Percentiles rank a stretch among this genome's conserved stretches.
Evolutionary conservation across 1,140 invertebrate species (phyloP).

Genomic region (Coelopa frigida): DNA sequence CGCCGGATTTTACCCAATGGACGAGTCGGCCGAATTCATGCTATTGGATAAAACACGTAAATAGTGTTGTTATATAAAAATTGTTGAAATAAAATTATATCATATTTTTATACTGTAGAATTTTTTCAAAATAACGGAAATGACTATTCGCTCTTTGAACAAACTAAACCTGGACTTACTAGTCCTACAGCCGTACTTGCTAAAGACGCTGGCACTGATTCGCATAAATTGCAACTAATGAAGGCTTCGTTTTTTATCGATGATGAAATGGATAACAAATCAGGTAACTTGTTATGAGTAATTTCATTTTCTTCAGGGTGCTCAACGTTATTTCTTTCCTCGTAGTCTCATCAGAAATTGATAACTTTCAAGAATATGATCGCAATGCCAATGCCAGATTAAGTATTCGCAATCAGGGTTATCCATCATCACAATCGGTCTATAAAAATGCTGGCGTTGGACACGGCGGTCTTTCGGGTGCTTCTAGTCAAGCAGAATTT

Average conservation of each 20-base stretch:
- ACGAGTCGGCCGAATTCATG: constrained; percentile 31
- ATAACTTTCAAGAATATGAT: constrained; percentile 3
- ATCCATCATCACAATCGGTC: constrained; percentile 9
- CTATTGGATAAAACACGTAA: constrained; percentile 37
- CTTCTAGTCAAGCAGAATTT: constrained; percentile 31
- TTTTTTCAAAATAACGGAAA: constrained; percentile 30
- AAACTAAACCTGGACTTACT: constrained; percentile 6
- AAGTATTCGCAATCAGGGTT: neutral
- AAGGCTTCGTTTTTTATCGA: constrained; percentile 64
- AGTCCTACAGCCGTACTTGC: constrained; percentile 55
- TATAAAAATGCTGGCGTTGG: constrained; percentile 9
- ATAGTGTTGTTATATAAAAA: neutral
- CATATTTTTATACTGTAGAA: constrained; percentile 15
- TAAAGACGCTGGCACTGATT: constrained; percentile 50
- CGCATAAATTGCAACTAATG: constrained; percentile 72
- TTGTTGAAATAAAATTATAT: constrained; percentile 1
- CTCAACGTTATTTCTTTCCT: neutral
- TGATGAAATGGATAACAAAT: constrained; percentile 23
- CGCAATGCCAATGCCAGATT: neutral
- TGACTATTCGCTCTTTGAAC: constrained; percentile 21
- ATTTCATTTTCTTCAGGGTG: neutral
- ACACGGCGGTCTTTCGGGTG: constrained; percentile 19
- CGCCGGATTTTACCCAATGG: constrained; percentile 26
- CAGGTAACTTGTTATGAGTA: constrained; percentile 11
- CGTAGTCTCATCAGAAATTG: neutral